A percentile compares a stretch with the other conserved stretches of the same genome.
phyloP scores from a whole-genome alignment of 2,888 invertebrate genomes.

The Cheilosia grossa region DNA sequence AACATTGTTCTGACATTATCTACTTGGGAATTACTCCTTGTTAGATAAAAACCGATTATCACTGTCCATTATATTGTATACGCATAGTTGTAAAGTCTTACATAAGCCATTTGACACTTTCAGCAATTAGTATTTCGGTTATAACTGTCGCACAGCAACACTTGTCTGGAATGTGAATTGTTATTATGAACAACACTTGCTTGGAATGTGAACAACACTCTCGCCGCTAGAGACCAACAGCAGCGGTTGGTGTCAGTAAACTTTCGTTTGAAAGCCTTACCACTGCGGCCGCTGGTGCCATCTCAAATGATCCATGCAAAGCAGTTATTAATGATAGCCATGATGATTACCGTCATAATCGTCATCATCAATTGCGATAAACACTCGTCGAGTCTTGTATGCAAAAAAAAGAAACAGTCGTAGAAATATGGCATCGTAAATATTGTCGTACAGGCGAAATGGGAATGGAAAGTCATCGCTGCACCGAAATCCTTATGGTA shows the following conservation, averaged over 20 bases:
- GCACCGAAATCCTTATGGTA: constrained; percentile 46
- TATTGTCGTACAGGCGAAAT: constrained; percentile 32
- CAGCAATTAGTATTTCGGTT: constrained; percentile 47
- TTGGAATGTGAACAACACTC: background rate
- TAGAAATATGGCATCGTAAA: constrained; percentile 63
- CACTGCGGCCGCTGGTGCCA: constrained; percentile 12
- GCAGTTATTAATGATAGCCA: constrained; percentile 65
- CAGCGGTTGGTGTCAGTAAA: constrained; percentile 51
- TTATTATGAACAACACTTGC: background rate
- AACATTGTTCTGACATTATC: background rate
- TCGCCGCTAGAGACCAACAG: background rate
- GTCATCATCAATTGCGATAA: constrained; percentile 66
- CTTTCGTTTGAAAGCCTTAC: constrained; percentile 43
- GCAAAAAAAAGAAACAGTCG: constrained; percentile 36
- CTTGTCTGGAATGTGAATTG: background rate
- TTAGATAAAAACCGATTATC: constrained; percentile 20
- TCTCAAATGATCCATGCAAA: constrained; percentile 69
- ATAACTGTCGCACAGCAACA: constrained; percentile 35
- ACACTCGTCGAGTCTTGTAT: constrained; percentile 21
- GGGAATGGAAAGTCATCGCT: constrained; percentile 56
- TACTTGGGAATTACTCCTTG: constrained; percentile 7
- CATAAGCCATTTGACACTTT: constrained; percentile 60
- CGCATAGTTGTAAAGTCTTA: constrained; percentile 7
- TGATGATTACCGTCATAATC: constrained; percentile 60
- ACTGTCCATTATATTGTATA: background rate